A percentile compares a stretch with the other conserved stretches of the same genome.
These are phyloP conservation scores for Sphaerodactylus townsendi DNA, from an alignment of 2,113 vertebrate species.

Conservation along the genomic window DNA sequence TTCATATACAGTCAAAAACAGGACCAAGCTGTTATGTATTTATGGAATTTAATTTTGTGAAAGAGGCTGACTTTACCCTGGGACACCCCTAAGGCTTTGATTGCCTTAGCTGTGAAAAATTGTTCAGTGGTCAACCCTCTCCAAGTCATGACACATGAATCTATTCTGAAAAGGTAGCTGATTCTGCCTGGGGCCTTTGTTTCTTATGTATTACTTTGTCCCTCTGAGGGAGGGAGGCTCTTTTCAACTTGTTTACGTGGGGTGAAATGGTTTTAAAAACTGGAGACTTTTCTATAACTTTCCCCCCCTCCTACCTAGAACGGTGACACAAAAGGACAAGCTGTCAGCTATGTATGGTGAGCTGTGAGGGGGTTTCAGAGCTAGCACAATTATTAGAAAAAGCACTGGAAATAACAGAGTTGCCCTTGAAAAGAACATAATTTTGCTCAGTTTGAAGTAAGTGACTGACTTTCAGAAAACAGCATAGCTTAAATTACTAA, in stretches of 20 bases:
- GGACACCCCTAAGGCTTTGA: not conserved
- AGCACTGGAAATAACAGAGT: conserved; percentile 7
- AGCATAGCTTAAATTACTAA: not conserved
- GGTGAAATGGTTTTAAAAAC: not conserved
- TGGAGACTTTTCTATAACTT: not conserved
- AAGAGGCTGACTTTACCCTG: not conserved
- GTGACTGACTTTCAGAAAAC: conserved; percentile 2
- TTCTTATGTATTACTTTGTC: not conserved
- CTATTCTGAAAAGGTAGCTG: not conserved
- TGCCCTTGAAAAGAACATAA: conserved; percentile 21
- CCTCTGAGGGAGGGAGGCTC: not conserved
- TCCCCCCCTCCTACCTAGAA: not conserved
- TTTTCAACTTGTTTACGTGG: not conserved
- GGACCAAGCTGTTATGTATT: not conserved
- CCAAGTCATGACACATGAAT: not conserved
- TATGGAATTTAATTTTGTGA: not conserved
- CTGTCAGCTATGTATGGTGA: not conserved
- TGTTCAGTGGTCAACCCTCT: not conserved
- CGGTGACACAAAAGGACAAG: not conserved
- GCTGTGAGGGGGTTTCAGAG: not conserved
- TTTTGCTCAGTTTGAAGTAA: conserved; percentile 27
- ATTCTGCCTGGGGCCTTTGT: not conserved
- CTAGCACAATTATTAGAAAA: conserved; percentile 8
- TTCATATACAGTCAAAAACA: not conserved
- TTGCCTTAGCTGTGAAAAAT: conserved; percentile 3